Conservation (phyloP, 2,888 invertebrate species). For the Macrosiphum euphorbiae region DNA sequence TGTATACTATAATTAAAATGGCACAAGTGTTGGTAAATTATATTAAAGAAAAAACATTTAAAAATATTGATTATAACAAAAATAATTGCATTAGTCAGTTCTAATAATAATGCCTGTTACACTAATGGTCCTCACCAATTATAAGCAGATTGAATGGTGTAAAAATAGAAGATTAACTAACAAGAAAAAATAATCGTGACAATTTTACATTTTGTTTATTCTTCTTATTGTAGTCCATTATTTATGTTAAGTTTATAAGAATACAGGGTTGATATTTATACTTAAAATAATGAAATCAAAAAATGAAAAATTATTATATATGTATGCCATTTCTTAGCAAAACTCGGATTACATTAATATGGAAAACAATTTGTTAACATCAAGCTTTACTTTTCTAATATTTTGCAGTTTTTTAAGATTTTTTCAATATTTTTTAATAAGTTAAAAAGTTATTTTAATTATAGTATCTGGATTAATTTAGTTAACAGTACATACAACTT, state of each 20-base stretch:
- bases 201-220: background rate
- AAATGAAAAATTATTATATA: background rate
- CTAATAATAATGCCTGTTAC: background rate
- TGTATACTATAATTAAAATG: no score
- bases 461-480: background rate
- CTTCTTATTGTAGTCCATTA: background rate
- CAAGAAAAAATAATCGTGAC: background rate
- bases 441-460: background rate
- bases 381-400: background rate
- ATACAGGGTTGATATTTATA: background rate
- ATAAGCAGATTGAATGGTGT: background rate
- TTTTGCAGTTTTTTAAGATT: background rate
- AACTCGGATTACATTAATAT: background rate
- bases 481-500: background rate
- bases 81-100: no score
- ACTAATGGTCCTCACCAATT: background rate
- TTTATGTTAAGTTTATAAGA: background rate
- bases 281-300: background rate
- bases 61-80: no score
- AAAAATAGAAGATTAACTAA: background rate
- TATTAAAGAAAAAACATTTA: no score
- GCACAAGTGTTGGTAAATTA: no score
- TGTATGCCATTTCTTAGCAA: background rate
- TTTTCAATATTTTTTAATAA: background rate
- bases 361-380: background rate